Evolutionary conservation across 2,888 invertebrate species (phyloP).

Genomic region (Ophion obscuratus): DNA sequence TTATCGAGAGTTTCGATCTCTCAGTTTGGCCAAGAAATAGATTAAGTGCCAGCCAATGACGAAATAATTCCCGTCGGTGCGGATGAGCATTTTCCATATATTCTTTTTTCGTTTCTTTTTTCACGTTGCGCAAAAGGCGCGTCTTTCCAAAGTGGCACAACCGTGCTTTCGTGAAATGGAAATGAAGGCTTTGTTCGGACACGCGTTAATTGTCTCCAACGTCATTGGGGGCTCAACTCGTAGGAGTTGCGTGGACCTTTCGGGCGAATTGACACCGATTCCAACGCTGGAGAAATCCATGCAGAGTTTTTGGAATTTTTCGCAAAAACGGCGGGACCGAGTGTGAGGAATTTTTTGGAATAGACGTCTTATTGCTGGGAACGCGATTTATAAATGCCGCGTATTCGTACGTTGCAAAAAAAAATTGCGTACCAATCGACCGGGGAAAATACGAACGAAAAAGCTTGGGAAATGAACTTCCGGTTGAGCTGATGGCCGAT

Average conservation of each 20-base stretch:
- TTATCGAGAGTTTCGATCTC: slow-evolving; percentile 50
- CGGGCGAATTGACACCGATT: not conserved
- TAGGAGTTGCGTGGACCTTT: not conserved
- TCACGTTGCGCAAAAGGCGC: not conserved
- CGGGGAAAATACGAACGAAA: too few species aligned
- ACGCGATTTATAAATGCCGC: too few species aligned
- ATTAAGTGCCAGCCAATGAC: slow-evolving; percentile 38
- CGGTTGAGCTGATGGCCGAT: too few species aligned
- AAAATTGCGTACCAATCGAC: too few species aligned
- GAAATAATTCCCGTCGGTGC: slow-evolving; percentile 24
- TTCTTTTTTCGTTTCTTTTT: not conserved
- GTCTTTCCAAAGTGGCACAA: not conserved
- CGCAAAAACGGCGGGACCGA: not conserved
- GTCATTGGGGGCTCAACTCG: not conserved
- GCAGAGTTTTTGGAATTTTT: not conserved
- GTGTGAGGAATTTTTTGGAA: not conserved
- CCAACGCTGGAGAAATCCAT: not conserved
- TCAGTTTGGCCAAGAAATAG: not conserved
- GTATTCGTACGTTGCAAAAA: too few species aligned
- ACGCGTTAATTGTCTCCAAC: not conserved
- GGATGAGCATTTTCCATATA: not conserved
- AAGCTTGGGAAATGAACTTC: too few species aligned
- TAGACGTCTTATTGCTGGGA: too few species aligned
- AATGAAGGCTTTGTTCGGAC: not conserved
- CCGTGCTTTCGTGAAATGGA: not conserved